These are phyloP conservation scores for Ptychoptera contaminata DNA, from an alignment of 2,888 invertebrate species.

Conservation along the genomic window DNA sequence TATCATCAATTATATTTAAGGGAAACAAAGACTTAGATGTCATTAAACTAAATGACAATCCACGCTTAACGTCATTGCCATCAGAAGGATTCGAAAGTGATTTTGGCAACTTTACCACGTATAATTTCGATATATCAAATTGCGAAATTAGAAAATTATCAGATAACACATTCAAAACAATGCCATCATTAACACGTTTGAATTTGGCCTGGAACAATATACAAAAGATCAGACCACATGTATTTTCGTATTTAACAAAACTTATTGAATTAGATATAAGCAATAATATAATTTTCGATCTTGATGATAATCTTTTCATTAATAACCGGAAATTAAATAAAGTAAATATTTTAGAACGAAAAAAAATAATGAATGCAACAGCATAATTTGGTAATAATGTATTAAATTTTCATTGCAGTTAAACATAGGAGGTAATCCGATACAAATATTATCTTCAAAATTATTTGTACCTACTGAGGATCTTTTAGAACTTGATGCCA, in stretches of 20 bases:
- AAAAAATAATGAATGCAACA: too few relatives aligned
- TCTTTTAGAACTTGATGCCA: slow-evolving; percentile 51
- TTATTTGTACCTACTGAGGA: slow-evolving; percentile 46
- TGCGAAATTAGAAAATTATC: slow-evolving; percentile 49
- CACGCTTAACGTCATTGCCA: slow-evolving; percentile 48
- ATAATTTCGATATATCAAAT: slow-evolving; percentile 55
- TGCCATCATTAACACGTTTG: slow-evolving; percentile 51
- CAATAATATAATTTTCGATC: slow-evolving; percentile 44
- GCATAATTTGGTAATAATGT: too few relatives aligned
- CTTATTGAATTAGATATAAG: slow-evolving; percentile 56
- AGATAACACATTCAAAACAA: slow-evolving; percentile 49
- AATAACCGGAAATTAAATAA: slow-evolving; percentile 48
- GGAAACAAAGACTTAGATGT: slow-evolving; percentile 52
- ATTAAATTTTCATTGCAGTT: slow-evolving; percentile 25
- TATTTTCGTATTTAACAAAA: slow-evolving; percentile 39
- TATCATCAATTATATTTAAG: slow-evolving; percentile 51
- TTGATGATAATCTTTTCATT: slow-evolving; percentile 47
- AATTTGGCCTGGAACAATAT: slow-evolving; percentile 52
- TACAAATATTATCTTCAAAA: slow-evolving; percentile 46
- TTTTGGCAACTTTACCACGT: slow-evolving; percentile 43
- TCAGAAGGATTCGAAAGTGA: slow-evolving; percentile 46
- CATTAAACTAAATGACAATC: slow-evolving; percentile 55
- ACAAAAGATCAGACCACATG: slow-evolving; percentile 36
- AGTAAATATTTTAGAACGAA: slow-evolving; percentile 2
- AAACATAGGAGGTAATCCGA: slow-evolving; percentile 55